A percentile compares a stretch with the other conserved stretches of the same genome.
phyloP scores from a whole-genome alignment of 1,140 invertebrate genomes.

The Tetramorium parvispinum region DNA sequence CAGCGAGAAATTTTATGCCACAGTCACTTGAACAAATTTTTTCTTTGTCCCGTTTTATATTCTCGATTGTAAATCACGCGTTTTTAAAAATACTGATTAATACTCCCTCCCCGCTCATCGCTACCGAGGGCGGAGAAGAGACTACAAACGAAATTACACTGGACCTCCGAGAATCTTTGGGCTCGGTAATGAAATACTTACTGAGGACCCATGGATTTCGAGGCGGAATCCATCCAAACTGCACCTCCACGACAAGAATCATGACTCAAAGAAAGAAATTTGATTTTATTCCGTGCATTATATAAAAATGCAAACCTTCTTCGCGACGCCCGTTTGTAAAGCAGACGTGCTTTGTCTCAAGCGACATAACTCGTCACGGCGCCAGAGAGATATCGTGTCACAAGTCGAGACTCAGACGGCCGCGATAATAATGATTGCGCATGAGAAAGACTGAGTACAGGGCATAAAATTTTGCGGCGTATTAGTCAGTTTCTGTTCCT shows the following conservation, averaged over 20 bases:
- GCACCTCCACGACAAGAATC: conserved; percentile 8
- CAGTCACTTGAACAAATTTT: conserved; percentile 63
- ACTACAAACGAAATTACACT: conserved; percentile 34
- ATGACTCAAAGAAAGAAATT: background rate
- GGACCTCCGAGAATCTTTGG: conserved; percentile 79
- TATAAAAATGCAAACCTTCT: background rate
- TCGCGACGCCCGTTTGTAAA: background rate
- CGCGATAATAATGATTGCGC: conserved; percentile 45
- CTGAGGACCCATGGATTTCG: conserved; percentile 77
- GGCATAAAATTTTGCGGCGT: conserved; percentile 84
- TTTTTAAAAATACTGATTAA: conserved; percentile 55
- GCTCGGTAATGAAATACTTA: conserved; percentile 83
- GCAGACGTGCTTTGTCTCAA: conserved; percentile 11
- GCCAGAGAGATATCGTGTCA: conserved; percentile 16
- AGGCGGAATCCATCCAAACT: conserved; percentile 72
- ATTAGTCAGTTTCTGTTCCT: conserved; percentile 86
- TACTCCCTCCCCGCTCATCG: conserved; percentile 46
- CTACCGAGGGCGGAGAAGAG: conserved; percentile 61
- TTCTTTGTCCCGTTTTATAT: conserved; percentile 14
- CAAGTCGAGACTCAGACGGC: conserved; percentile 28
- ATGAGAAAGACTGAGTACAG: conserved; percentile 79
- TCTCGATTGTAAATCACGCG: conserved; percentile 22
- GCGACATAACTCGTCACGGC: conserved; percentile 7
- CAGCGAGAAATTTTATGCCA: conserved; percentile 83
- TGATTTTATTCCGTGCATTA: background rate